Conservation (phyloP, 2,888 invertebrate species). For the Agrenia bidenticulata region DNA sequence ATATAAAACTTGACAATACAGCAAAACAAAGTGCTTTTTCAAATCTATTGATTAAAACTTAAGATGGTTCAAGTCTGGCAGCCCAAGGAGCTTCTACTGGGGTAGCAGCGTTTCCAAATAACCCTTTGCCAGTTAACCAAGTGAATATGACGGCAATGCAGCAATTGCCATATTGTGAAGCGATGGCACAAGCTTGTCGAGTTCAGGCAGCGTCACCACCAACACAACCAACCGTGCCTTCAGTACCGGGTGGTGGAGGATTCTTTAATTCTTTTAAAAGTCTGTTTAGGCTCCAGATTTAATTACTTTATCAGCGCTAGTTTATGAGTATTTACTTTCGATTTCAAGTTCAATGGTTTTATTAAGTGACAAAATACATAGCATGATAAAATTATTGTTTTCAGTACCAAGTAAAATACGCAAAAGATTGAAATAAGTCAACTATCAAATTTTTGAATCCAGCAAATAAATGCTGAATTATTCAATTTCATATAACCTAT, state of each 20-base stretch:
- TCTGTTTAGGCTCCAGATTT: too few species aligned
- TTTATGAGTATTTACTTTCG: too few species aligned
- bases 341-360: too few species aligned
- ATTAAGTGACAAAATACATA: too few species aligned
- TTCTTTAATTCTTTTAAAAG: background rate
- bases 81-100: background rate
- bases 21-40: background rate
- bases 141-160: constrained; percentile 21
- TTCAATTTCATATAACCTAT: too few species aligned
- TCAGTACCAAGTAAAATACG: too few species aligned
- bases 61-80: constrained; percentile 2
- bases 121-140: constrained; percentile 4
- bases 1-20: too few species aligned
- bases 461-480: too few species aligned
- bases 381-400: too few species aligned
- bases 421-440: too few species aligned
- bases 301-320: too few species aligned
- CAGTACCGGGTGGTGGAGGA: background rate
- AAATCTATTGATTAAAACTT: background rate
- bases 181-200: constrained; percentile 17
- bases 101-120: constrained; percentile 9
- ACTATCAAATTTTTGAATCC: too few species aligned
- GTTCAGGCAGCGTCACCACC: background rate
- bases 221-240: background rate
- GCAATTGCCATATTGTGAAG: constrained; percentile 15